Conservation (phyloP, 2,888 invertebrate species). For the Caenorhabditis uteleia region DNA sequence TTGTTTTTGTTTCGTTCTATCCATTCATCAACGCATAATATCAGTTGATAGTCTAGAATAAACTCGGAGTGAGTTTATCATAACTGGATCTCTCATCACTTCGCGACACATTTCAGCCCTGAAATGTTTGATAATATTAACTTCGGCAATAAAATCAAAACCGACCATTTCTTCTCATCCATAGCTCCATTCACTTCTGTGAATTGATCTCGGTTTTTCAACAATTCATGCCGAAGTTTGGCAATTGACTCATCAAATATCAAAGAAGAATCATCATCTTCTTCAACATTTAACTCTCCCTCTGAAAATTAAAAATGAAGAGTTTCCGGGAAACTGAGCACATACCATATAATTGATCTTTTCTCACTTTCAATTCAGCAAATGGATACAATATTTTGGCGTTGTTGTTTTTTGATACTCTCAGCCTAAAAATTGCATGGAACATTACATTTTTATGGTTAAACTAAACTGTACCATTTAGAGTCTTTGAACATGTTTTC, state of each 20-base stretch:
- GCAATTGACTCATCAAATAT: slow-evolving; percentile 20
- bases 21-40: neutral
- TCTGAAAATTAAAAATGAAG: neutral
- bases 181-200: slow-evolving; percentile 13
- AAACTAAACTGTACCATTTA: slow-evolving; percentile 16
- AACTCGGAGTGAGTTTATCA: slow-evolving; percentile 9
- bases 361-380: slow-evolving; percentile 32
- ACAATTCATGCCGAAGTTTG: slow-evolving; percentile 6
- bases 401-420: slow-evolving; percentile 22
- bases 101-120: slow-evolving; percentile 33
- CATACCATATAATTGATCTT: slow-evolving; percentile 15
- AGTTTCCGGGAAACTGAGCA: neutral
- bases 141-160: too few relatives aligned
- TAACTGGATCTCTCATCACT: slow-evolving; percentile 20
- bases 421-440: too few relatives aligned
- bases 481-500: slow-evolving; percentile 29
- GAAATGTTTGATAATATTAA: slow-evolving; percentile 1
- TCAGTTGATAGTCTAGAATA: neutral
- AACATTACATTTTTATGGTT: too few relatives aligned
- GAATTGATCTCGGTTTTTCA: slow-evolving; percentile 13
- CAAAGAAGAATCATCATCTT: neutral
- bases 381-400: slow-evolving; percentile 23
- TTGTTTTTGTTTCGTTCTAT: neutral
- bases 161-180: slow-evolving; percentile 28
- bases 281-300: slow-evolving; percentile 4